Evolutionary conservation across 2,888 invertebrate species (phyloP).

Genomic region (Sthenelais limicola): DNA sequence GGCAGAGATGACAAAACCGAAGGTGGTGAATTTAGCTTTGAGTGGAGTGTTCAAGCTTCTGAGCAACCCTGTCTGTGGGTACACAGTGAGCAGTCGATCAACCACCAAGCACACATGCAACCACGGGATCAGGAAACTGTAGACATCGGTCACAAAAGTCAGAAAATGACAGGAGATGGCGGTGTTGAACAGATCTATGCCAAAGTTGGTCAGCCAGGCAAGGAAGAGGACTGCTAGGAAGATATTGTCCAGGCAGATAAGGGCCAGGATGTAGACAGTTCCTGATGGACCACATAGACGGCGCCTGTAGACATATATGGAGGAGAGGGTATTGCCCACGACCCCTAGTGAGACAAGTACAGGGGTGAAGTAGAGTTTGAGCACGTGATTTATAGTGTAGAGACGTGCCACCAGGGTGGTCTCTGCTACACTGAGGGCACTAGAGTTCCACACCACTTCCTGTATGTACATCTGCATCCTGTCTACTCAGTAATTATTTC

Average conservation of each 20-base stretch:
- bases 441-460: slow-evolving; percentile 9
- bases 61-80: background rate
- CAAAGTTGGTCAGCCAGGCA: slow-evolving; percentile 18
- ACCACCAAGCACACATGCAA: background rate
- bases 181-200: slow-evolving; percentile 12
- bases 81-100: background rate
- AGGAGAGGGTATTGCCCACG: background rate
- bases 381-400: background rate
- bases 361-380: slow-evolving; percentile 3
- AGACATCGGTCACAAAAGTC: slow-evolving; percentile 4
- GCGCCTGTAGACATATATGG: too few species aligned
- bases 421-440: background rate
- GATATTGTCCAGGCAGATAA: background rate
- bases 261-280: background rate
- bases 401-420: background rate
- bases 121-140: slow-evolving; percentile 4
- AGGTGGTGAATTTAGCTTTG: background rate
- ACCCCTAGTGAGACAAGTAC: background rate
- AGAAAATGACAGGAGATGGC: slow-evolving; percentile 2
- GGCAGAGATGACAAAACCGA: background rate
- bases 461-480: slow-evolving; percentile 26
- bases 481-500: too few species aligned
- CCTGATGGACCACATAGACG: too few species aligned
- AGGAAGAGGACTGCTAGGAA: background rate
- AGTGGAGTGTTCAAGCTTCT: background rate